Evolutionary conservation across 2,797 vertebrate species (phyloP).

Genomic region (Pangasius mekongensis): DNA sequence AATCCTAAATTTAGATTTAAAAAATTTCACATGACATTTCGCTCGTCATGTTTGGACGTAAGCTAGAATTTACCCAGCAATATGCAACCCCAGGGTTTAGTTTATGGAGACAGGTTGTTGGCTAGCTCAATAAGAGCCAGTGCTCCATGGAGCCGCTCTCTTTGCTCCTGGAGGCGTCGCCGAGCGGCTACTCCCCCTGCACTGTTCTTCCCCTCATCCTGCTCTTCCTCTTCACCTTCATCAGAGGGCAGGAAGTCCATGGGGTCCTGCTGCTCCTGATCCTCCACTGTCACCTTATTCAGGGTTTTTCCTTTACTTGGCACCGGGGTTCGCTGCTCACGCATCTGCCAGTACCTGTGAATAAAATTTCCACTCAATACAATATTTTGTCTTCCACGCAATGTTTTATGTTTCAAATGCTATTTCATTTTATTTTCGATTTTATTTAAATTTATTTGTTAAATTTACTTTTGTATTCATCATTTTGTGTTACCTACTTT

Average conservation of each 20-base stretch:
- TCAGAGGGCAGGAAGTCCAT: conserved; percentile 91
- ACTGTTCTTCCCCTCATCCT: conserved; percentile 80
- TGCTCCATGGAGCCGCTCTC: conserved; percentile 93
- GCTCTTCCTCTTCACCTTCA: conserved; percentile 78
- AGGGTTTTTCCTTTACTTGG: conserved; percentile 82
- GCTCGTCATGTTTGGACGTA: neutral
- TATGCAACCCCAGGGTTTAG: conserved; percentile 55
- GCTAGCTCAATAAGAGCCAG: conserved; percentile 97
- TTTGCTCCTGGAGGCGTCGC: conserved; percentile 89
- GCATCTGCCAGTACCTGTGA: conserved; percentile 90
- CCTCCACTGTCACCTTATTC: conserved; percentile 81
- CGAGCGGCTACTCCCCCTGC: conserved; percentile 76
- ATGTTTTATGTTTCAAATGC: neutral
- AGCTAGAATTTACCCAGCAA: conserved; percentile 14
- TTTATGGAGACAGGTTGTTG: conserved; percentile 84
- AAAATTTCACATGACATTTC: neutral
- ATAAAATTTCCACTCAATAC: neutral
- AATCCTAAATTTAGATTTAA: neutral
- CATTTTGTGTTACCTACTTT: neutral
- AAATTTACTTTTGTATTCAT: neutral
- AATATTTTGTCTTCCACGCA: neutral
- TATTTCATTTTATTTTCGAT: neutral
- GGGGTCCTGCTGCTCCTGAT: conserved; percentile 97
- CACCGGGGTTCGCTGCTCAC: conserved; percentile 86
- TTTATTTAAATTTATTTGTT: neutral